Conservation (phyloP, 2,797 vertebrate species). For the Benthosema pterotum region DNA sequence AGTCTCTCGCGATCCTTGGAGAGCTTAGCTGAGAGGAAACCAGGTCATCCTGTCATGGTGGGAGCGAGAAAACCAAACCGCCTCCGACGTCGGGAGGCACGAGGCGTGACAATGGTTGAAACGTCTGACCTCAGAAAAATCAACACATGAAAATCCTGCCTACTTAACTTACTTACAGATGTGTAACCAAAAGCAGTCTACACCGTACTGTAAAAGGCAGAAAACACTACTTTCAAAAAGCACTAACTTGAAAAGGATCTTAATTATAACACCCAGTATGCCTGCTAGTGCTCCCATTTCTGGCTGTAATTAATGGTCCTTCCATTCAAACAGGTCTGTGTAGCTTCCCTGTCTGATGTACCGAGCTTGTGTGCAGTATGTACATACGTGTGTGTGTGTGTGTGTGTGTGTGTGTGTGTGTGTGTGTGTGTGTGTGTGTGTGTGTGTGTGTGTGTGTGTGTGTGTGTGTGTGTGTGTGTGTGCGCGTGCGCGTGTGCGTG, state of each 20-base stretch:
- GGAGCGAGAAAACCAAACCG: slow-evolving; percentile 30
- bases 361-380: no score
- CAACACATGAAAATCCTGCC: slow-evolving; percentile 34
- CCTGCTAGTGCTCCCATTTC: slow-evolving; percentile 36
- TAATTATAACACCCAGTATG: slow-evolving; percentile 26
- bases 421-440: no score
- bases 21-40: slow-evolving; percentile 52
- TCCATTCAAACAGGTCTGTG: slow-evolving; percentile 29
- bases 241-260: slow-evolving; percentile 15
- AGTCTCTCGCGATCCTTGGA: slow-evolving; percentile 28
- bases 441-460: no score
- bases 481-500: no score
- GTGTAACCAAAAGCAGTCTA: slow-evolving; percentile 25
- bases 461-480: no score
- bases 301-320: slow-evolving; percentile 47
- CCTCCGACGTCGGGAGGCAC: slow-evolving; percentile 19
- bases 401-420: no score
- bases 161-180: slow-evolving; percentile 1
- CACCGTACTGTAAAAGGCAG: slow-evolving; percentile 28
- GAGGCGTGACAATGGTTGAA: slow-evolving; percentile 33
- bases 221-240: slow-evolving; percentile 23
- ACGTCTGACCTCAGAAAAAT: slow-evolving; percentile 25
- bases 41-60: slow-evolving; percentile 42
- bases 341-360: slow-evolving; percentile 24
- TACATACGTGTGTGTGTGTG: no score